These are phyloP conservation scores for Philotrypesis tridentata DNA, from an alignment of 1,140 invertebrate genomes.

Conservation along the genomic window DNA sequence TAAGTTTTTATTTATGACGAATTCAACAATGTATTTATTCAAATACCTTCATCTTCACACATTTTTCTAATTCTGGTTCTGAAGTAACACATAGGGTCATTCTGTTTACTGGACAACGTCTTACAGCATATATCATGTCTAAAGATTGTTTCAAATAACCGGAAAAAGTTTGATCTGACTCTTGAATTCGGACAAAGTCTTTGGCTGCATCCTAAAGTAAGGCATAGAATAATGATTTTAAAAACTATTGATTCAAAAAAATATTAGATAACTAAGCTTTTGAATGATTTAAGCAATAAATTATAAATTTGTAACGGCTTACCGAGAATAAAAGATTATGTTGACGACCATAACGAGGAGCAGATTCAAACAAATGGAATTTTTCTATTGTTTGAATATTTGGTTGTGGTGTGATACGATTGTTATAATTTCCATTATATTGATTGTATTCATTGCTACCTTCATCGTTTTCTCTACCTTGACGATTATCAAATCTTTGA, in stretches of 20 bases:
- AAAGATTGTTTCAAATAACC: slow-evolving; percentile 79
- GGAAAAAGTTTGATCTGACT: slow-evolving; percentile 77
- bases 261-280: not conserved
- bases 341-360: slow-evolving; percentile 78
- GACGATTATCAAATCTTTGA: slow-evolving; percentile 53
- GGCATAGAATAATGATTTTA: slow-evolving; percentile 12
- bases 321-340: slow-evolving; percentile 83
- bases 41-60: slow-evolving; percentile 91
- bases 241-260: not conserved
- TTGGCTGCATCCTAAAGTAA: slow-evolving; percentile 80
- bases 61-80: slow-evolving; percentile 92
- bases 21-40: not conserved
- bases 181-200: slow-evolving; percentile 77
- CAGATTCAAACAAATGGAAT: slow-evolving; percentile 83
- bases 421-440: slow-evolving; percentile 52
- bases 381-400: slow-evolving; percentile 71
- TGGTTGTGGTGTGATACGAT: slow-evolving; percentile 52
- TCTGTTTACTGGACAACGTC: slow-evolving; percentile 85
- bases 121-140: slow-evolving; percentile 81
- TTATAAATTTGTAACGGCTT: slow-evolving; percentile 51
- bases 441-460: slow-evolving; percentile 47
- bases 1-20: not conserved
- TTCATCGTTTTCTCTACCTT: slow-evolving; percentile 50
- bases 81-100: slow-evolving; percentile 94
- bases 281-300: not conserved